Evolutionary conservation across 1,140 invertebrate species (phyloP).

Genomic region (Drosophila kohkoa): DNA sequence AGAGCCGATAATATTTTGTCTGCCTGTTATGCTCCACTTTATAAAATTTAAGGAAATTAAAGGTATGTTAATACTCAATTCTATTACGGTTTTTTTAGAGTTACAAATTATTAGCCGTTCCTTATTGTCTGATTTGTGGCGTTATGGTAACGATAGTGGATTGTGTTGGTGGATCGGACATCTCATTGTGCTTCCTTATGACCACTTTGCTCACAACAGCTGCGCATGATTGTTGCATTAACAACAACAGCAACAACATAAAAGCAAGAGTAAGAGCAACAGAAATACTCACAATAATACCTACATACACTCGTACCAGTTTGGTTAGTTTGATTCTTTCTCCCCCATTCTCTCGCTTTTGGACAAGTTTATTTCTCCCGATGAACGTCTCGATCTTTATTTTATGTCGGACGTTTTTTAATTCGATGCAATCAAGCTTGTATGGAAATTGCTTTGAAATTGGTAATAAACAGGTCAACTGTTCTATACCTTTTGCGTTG

Average conservation of each 20-base stretch:
- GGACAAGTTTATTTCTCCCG: constrained; percentile 32
- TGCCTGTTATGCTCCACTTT: no score
- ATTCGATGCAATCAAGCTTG: constrained; percentile 63
- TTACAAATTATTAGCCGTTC: no score
- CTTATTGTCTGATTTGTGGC: background rate
- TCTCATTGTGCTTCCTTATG: constrained; percentile 10
- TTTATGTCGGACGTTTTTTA: constrained; percentile 57
- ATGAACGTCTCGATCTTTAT: constrained; percentile 49
- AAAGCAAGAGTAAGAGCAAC: background rate
- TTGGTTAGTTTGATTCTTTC: constrained; percentile 12
- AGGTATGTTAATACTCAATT: no score
- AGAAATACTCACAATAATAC: constrained; percentile 2
- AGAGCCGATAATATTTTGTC: no score
- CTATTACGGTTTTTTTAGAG: no score
- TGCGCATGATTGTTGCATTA: constrained; percentile 57
- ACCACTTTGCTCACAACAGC: constrained; percentile 44
- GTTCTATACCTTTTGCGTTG: constrained; percentile 39
- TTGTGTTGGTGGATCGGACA: constrained; percentile 14
- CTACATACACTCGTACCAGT: constrained; percentile 27
- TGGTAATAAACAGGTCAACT: constrained; percentile 56
- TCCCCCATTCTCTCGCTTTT: constrained; percentile 6
- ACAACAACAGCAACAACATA: constrained; percentile 27
- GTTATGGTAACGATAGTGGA: constrained; percentile 8
- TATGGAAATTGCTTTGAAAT: constrained; percentile 71
- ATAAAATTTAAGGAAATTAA: no score